Conservation (phyloP, 2,888 invertebrate species). For the Melanchra persicariae region DNA sequence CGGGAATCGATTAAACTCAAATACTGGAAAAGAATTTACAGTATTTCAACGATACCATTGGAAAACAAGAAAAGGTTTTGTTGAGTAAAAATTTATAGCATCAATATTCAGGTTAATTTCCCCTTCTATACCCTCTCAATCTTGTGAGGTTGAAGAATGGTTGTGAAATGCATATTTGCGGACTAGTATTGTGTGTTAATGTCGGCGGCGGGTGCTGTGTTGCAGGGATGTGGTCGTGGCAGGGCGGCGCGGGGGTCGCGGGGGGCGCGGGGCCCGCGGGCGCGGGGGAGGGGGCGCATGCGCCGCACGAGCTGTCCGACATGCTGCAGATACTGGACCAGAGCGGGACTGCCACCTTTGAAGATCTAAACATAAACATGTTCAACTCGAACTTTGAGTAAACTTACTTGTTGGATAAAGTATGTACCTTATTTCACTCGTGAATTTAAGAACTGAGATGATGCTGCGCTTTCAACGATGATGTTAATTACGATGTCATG, state of each 20-base stretch:
- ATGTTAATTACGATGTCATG: slow-evolving; percentile 18
- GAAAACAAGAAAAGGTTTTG: too few species aligned
- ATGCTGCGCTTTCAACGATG: slow-evolving; percentile 28
- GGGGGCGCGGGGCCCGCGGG: slow-evolving; percentile 69
- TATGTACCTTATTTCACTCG: slow-evolving; percentile 54
- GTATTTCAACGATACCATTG: too few species aligned
- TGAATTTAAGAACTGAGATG: slow-evolving; percentile 31
- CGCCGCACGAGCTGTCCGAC: slow-evolving; percentile 95
- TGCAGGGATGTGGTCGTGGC: slow-evolving; percentile 95
- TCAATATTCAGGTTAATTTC: neutral
- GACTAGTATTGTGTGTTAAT: too few species aligned
- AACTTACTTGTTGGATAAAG: slow-evolving; percentile 55
- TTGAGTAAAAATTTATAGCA: neutral
- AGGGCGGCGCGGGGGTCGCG: slow-evolving; percentile 85
- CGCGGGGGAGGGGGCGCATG: slow-evolving; percentile 83
- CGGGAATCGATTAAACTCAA: too few species aligned
- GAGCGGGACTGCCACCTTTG: slow-evolving; percentile 95
- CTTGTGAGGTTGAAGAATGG: too few species aligned
- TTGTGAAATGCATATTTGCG: too few species aligned
- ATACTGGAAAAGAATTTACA: too few species aligned
- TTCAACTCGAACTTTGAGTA: slow-evolving; percentile 93
- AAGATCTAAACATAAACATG: slow-evolving; percentile 97
- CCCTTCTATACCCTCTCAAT: too few species aligned
- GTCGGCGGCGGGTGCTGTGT: too few species aligned
- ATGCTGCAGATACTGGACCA: slow-evolving; percentile 98